Base-by-base conservation (phyloP, 2,888 invertebrate species). In the Eulithis testata region DNA sequence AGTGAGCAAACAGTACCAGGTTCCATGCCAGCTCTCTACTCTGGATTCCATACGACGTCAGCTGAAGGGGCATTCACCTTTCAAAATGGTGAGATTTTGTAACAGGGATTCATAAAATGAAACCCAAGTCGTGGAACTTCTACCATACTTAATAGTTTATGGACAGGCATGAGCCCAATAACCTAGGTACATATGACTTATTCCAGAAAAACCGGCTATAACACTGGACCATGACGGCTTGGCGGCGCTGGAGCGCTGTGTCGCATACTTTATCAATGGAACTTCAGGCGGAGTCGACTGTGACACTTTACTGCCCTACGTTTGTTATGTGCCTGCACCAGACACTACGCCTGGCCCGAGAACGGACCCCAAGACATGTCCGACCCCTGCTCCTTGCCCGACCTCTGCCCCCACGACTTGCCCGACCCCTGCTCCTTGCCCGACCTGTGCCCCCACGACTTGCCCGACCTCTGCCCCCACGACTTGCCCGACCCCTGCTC, bases 41-140 rank as follows among this genome's bases (percentile, higher is more conserved):
- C 51, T n/a, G 51, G 51, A 31, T 27, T 51, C 31, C 51, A 51
- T 6, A 31, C n/a, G 11, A 31, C 51, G 21, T 51, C 31, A 4
- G 31, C 51, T 27, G 51, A 51, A 51, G 51, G 51, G 5, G 51
- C 51, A 0, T 51, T 31, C 31, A 51, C 51, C 11, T 50, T 21
- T 21, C 27, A 14, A 50, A 11, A 27, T 11, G 50, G 50, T 50
- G 1, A 27, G 50, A 50, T 21, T 8, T 44, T 5, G n/a, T 50
- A 50, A 40, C 40, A 40, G 40, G 2, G 9, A 40, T 40, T 40
- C 40, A 40, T 8, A 11, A 40, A 40, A 37, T 5, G 5, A 40
- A 40, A 40, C 9, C 9, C 8, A 40, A 40, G 7, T 40, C 9
- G 0, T 8, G 8, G 5, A 40, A 40, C 21, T 40, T 40, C 8